These are phyloP conservation scores for Argyresthia goedartella DNA, from an alignment of 2,888 invertebrate species.

Conservation along the genomic window DNA sequence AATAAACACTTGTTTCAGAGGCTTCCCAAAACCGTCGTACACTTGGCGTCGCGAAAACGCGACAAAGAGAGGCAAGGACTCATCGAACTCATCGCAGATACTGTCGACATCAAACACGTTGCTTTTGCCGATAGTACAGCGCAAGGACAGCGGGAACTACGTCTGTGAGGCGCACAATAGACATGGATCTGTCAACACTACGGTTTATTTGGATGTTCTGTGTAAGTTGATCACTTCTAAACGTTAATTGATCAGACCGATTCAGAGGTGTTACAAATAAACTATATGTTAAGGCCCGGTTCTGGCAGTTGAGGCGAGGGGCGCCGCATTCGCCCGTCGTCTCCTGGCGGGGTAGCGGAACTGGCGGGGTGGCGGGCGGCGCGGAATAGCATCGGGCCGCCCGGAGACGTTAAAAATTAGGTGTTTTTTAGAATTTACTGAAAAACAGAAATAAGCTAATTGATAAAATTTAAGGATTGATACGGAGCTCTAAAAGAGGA, in stretches of 20 bases:
- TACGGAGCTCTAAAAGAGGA: too few species aligned
- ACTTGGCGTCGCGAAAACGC: conserved; percentile 76
- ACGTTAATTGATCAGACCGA: neutral
- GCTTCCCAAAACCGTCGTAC: conserved; percentile 79
- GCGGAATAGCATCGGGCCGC: too few species aligned
- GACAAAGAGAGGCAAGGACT: conserved; percentile 31
- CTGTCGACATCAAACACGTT: conserved; percentile 55
- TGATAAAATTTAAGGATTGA: too few species aligned
- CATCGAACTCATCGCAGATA: conserved; percentile 37
- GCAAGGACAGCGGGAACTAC: conserved; percentile 82
- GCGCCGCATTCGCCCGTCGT: too few species aligned
- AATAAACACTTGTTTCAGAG: conserved; percentile 45
- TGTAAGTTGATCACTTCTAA: conserved; percentile 80
- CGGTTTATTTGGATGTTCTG: conserved; percentile 82
- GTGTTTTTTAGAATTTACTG: too few species aligned
- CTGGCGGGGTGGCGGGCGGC: too few species aligned
- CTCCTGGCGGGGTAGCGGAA: too few species aligned
- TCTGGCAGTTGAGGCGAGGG: too few species aligned
- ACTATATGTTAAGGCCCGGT: too few species aligned
- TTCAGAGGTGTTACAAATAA: neutral
- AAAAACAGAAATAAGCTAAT: too few species aligned
- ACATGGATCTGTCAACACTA: conserved; percentile 80
- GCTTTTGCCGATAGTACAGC: conserved; percentile 73
- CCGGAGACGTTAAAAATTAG: too few species aligned
- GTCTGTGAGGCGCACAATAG: conserved; percentile 84